Percentiles rank a stretch among this genome's conserved stretches.
Conservation (phyloP, 2,797 vertebrate genomes). For the Enteromius trimaculatus region DNA sequence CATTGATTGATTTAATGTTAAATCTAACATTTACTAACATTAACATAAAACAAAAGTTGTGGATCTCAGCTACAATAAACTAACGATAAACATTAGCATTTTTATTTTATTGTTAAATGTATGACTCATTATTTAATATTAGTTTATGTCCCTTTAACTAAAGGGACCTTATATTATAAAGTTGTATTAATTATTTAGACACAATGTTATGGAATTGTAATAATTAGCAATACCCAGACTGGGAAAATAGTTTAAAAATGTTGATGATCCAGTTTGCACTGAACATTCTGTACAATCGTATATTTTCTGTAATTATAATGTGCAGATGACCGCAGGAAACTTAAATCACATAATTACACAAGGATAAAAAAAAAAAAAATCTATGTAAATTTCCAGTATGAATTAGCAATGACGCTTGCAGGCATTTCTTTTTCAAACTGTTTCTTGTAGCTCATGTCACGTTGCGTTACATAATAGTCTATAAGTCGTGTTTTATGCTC, state of each 20-base stretch:
- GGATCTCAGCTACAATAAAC: not conserved
- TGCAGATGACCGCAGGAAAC: not conserved
- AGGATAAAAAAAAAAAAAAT: not conserved
- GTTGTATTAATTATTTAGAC: not conserved
- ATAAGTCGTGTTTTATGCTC: not conserved
- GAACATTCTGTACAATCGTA: slow-evolving; percentile 1
- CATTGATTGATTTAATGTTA: too few species aligned
- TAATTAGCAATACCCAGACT: not conserved
- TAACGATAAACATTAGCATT: not conserved
- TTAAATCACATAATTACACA: not conserved
- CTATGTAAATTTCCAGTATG: not conserved
- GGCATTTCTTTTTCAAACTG: slow-evolving; percentile 17
- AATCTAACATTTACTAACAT: not conserved
- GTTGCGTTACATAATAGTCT: slow-evolving; percentile 7
- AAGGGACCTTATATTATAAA: not conserved
- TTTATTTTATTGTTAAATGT: not conserved
- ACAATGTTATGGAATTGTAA: not conserved
- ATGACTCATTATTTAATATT: not conserved
- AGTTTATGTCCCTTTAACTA: not conserved
- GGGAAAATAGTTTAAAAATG: not conserved
- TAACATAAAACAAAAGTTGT: not conserved
- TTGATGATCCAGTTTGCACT: not conserved
- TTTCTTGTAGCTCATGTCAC: slow-evolving; percentile 7
- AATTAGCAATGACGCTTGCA: not conserved
- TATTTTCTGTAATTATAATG: not conserved